Evolutionary conservation across 2,113 vertebrate species (phyloP), one percentile per base, ranked within the genome.

Genomic region (Pao palembangensis): DNA sequence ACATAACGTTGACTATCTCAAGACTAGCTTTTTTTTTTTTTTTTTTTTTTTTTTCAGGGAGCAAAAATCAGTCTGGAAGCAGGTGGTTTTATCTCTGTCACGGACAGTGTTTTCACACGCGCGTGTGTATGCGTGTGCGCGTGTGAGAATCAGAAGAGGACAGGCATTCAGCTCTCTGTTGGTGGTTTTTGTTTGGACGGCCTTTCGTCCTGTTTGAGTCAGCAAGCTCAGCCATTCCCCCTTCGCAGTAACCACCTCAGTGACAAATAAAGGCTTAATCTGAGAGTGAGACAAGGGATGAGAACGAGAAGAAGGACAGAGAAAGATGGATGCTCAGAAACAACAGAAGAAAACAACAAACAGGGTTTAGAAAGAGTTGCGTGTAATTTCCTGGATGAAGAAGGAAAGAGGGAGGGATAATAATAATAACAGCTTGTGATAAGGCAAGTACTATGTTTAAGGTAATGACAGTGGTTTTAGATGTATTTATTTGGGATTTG

Each of bases 151-250:
- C 76, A 75, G 50, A 42, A 21, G 61, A 66, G 69, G 68, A 64
- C 55, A 64, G 55, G 54, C 56, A 67, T 61, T 53, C 55, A 71
- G 69, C 68, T 73, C 76, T 83, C 60, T 83, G 67, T 83, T 75
- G 73, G 72, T 79, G 81, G 80, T 85, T 87, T 82, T 85, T 83
- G 83, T 85, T 84, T 84, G 78, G 80, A 81, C 59, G 71, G 71
- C 71, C 74, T 74, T 60, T 77, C 66, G 58, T 58, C 72, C 75
- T 80, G 51, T 73, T 75, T 74, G 69, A 84, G 69, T 84, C 78
- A 73, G 76, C 71, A 54, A 69, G 75, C 71, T 73, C 25, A 73
- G 64, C 65, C 76, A 69, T 78, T 75, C 48, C 68, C 55, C 62
- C 72, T 71, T 79, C 76, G 69, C 80, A 79, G 58, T 70, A 51